A percentile compares a stretch with the other conserved stretches of the same genome.
Conservation (phyloP, 1,140 invertebrate genomes). For the Drosophila nikananu region DNA sequence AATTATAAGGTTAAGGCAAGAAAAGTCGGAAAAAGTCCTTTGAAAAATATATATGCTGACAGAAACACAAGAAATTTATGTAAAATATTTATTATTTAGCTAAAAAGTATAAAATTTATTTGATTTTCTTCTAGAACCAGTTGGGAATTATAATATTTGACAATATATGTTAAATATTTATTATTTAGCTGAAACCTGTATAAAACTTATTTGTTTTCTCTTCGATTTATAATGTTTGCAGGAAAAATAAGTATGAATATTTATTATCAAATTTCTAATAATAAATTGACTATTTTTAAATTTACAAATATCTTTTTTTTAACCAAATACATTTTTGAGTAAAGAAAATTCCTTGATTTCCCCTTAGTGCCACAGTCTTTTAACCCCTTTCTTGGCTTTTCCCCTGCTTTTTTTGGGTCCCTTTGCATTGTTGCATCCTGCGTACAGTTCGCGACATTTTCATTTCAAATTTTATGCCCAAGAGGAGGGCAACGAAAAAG, state of each 20-base stretch:
- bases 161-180: too few species aligned
- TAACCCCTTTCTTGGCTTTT: constrained; percentile 7
- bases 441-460: constrained; percentile 76
- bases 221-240: too few species aligned
- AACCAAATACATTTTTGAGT: too few species aligned
- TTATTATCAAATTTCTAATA: not conserved
- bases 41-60: too few species aligned
- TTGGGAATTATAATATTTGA: not conserved
- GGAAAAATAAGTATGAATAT: not conserved
- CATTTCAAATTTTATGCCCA: constrained; percentile 83
- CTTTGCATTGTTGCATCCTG: constrained; percentile 74
- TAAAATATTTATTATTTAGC: too few species aligned
- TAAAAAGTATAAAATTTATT: too few species aligned
- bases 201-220: too few species aligned
- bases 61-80: too few species aligned
- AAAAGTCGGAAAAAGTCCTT: too few species aligned
- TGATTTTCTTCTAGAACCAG: not conserved
- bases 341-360: not conserved
- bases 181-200: too few species aligned
- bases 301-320: not conserved
- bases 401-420: not conserved
- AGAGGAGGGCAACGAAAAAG: constrained; percentile 68
- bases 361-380: too few species aligned
- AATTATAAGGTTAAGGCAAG: too few species aligned
- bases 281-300: not conserved